Base-by-base conservation (phyloP, 2,797 vertebrate genomes). In the Sebastes ruberrimus region DNA sequence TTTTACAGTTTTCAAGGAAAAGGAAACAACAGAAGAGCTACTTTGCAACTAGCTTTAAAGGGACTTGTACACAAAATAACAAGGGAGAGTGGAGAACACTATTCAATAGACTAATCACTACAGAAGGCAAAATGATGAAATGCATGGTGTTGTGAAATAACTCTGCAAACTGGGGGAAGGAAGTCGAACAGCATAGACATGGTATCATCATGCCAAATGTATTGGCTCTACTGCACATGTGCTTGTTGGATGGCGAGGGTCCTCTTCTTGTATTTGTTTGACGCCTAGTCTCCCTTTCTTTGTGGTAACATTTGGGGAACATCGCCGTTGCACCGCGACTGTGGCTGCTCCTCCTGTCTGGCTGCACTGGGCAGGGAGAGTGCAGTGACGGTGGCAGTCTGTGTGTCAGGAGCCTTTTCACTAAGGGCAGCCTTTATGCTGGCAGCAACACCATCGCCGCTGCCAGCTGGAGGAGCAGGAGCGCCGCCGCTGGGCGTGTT, bases 261-360 rank as follows among this genome's bases (percentile, higher is more conserved):
- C 88, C 77, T 86, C 79, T 46, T 86, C 53, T 76, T 76, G 22
- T 76, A 76, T 82, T 46, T 71, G 23, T 68, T 66, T 83, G 95
- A 91, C 18, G 87, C 92, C 91, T 96, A 94, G 81, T 95, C 95
- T 82, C 83, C 94, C 89, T 87, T 90, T 88, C 92, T 92, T 72
- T 95, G 94, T 76, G 93, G 91, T 82, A 93, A 83, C 87, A 90
- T 92, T 80, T 95, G 95, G 63, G 92, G 86, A 77, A 92, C 84
- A 57, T 96, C 94, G 28, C 96, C 96, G 1, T 97, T 97, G 92
- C 96, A 96, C 78, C 94, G 93, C 3, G 93, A 67, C 57, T 92
- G 94, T 61, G 91, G 90, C 85, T 92, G 92, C 76, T 93, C 93
- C 28, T 92, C 95, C 69, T 89, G 80, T 25, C 80, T 82, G 49